phyloP scores from a whole-genome alignment of 2,888 invertebrate species.

The Cephus pulcher region DNA sequence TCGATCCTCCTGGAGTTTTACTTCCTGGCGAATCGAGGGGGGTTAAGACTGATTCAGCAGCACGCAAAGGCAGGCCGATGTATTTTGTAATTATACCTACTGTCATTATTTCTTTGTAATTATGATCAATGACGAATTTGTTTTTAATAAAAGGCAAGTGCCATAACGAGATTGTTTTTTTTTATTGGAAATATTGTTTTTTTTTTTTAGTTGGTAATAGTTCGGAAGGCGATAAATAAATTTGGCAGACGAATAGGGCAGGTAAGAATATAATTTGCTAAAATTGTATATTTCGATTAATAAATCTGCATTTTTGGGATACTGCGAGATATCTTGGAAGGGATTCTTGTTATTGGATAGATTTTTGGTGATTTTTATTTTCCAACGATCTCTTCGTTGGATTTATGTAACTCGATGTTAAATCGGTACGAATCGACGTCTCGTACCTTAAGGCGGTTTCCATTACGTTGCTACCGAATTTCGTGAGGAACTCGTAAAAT shows the following conservation, averaged over 20 bases:
- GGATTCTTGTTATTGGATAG: too few species aligned
- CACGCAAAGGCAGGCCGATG: constrained; percentile 50
- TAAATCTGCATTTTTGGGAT: too few species aligned
- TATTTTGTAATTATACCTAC: constrained; percentile 56
- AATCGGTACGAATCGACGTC: background rate
- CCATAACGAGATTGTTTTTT: constrained; percentile 44
- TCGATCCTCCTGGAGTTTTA: background rate
- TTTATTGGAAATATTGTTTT: too few species aligned
- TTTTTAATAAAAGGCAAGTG: constrained; percentile 62
- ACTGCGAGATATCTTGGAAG: too few species aligned
- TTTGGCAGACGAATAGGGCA: background rate
- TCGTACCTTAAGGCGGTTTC: constrained; percentile 19
- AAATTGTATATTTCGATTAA: too few species aligned
- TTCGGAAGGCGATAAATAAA: too few species aligned
- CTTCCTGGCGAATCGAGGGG: constrained; percentile 43
- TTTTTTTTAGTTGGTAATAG: too few species aligned
- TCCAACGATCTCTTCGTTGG: background rate
- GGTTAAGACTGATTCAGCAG: constrained; percentile 57
- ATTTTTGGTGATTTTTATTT: too few species aligned
- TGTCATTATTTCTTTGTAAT: constrained; percentile 56
- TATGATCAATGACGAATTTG: constrained; percentile 56
- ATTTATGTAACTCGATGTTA: background rate
- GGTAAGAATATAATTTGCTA: background rate
- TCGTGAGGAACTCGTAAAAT: constrained; percentile 25
- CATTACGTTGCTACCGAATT: constrained; percentile 19